A percentile compares a stretch with the other conserved stretches of the same genome.
phyloP scores from a whole-genome alignment of 2,797 vertebrate genomes.

The Pseudomugil gertrudae region DNA sequence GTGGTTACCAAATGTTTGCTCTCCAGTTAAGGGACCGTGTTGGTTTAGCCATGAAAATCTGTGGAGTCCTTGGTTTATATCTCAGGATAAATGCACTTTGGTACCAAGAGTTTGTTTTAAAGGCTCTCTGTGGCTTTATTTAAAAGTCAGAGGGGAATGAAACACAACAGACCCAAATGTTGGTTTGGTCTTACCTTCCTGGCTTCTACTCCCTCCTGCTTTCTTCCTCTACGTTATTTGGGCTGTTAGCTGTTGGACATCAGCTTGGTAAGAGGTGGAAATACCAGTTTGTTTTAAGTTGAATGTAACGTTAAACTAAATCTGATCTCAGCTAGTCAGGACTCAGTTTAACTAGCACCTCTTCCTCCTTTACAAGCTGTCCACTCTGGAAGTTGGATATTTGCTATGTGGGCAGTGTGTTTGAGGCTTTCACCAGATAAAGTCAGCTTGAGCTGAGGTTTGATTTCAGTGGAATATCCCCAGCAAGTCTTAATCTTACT shows the following conservation, averaged over 20 bases:
- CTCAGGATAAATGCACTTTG: conserved; percentile 77
- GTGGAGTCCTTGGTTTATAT: conserved; percentile 63
- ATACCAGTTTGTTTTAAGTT: conserved; percentile 15
- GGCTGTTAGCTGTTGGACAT: conserved; percentile 14
- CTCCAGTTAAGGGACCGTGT: conserved; percentile 45
- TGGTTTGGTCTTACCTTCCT: conserved; percentile 41
- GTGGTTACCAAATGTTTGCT: conserved; percentile 55
- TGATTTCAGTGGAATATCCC: neutral
- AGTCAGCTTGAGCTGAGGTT: neutral
- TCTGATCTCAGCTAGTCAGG: neutral
- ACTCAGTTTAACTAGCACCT: conserved; percentile 19
- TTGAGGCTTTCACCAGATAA: conserved; percentile 16
- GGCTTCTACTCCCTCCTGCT: neutral
- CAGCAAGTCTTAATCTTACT: neutral
- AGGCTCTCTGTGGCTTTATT: conserved; percentile 52
- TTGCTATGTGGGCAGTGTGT: neutral
- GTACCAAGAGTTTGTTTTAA: conserved; percentile 60
- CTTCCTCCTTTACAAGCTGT: conserved; percentile 7
- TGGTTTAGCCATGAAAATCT: conserved; percentile 60
- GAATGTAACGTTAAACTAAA: conserved; percentile 39
- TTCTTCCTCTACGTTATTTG: conserved; percentile 26
- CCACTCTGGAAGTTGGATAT: neutral
- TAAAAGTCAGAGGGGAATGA: conserved; percentile 29
- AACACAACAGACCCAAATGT: conserved; percentile 58
- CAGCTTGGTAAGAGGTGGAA: neutral